Evolutionary conservation across 2,113 vertebrate species (phyloP).

Genomic region (Mus spicilegus): DNA sequence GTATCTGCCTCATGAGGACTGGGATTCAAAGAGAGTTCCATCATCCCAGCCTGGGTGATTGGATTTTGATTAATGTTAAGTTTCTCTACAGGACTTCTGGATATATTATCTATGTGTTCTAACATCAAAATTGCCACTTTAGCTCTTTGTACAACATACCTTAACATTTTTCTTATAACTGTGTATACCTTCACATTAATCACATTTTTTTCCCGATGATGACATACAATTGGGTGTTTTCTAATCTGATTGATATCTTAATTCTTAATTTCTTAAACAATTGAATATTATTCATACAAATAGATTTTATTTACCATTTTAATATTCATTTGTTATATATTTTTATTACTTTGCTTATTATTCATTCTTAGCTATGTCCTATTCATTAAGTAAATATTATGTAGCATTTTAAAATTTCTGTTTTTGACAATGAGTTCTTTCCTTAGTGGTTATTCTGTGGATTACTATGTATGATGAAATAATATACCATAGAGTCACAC

Average conservation of each 20-base stretch:
- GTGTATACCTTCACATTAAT: background rate
- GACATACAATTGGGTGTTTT: background rate
- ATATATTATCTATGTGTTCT: background rate
- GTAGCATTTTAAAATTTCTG: background rate
- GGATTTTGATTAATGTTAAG: background rate
- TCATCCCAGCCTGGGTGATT: background rate
- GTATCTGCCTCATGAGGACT: background rate
- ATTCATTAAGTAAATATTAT: background rate
- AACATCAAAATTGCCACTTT: background rate
- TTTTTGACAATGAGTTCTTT: background rate
- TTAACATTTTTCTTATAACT: background rate
- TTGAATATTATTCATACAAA: background rate
- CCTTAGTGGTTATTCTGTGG: background rate
- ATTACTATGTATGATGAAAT: background rate
- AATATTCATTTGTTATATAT: background rate
- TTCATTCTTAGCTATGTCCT: background rate
- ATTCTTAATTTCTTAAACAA: background rate
- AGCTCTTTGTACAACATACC: background rate
- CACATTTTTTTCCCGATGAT: background rate
- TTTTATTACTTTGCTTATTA: background rate
- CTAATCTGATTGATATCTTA: background rate
- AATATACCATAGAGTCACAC: background rate
- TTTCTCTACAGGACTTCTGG: background rate
- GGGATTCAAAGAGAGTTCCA: background rate
- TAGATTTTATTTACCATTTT: background rate